phyloP scores from a whole-genome alignment of 2,797 vertebrate species.

The Enteromius argenteus region DNA sequence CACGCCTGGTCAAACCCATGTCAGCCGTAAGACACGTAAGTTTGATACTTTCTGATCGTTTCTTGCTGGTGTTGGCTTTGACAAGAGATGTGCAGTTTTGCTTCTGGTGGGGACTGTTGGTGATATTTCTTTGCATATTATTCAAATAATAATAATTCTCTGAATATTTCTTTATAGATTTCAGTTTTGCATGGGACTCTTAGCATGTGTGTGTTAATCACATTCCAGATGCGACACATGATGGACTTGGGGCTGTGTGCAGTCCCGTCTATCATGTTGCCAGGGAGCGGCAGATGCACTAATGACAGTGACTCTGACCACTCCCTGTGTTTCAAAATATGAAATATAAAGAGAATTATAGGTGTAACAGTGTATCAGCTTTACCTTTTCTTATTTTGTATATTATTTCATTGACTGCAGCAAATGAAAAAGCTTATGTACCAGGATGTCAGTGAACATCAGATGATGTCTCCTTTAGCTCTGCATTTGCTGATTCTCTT shows the following conservation, averaged over 20 bases:
- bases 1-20: constrained; percentile 69
- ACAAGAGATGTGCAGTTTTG: not conserved
- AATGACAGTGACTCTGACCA: constrained; percentile 29
- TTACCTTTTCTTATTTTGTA: not conserved
- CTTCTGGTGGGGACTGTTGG: not conserved
- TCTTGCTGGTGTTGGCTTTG: constrained; percentile 31
- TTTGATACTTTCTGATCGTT: constrained; percentile 29
- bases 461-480: constrained; percentile 7
- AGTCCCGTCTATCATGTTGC: constrained; percentile 16
- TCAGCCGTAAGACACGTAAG: constrained; percentile 81
- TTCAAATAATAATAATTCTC: too few species aligned
- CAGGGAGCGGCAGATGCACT: constrained; percentile 29
- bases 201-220: constrained; percentile 9
- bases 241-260: not conserved
- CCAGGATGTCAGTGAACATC: not conserved
- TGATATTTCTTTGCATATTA: not conserved
- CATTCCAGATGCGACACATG: constrained; percentile 4
- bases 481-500: constrained; percentile 11
- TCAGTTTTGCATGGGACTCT: not conserved
- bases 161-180: not conserved
- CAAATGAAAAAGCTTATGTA: not conserved
- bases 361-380: not conserved
- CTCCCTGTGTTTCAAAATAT: constrained; percentile 34
- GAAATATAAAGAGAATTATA: constrained; percentile 3
- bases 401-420: not conserved